These are phyloP conservation scores for Chelidonichthys spinosus DNA, from an alignment of 2,797 vertebrate species.

Conservation along the genomic window DNA sequence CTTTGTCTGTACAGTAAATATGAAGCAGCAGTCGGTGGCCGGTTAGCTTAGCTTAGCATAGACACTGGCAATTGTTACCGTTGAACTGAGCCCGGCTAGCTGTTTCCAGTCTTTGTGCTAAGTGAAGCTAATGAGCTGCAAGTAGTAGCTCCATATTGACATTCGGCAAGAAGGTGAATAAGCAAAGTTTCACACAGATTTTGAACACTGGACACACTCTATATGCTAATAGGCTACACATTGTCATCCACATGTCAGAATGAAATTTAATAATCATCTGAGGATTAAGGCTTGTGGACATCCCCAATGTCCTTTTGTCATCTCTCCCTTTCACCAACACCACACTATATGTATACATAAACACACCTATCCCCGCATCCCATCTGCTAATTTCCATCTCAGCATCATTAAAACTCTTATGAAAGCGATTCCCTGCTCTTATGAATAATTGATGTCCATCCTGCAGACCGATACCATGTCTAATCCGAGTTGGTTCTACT, in stretches of 20 bases:
- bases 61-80: background rate
- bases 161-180: background rate
- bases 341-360: background rate
- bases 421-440: slow-evolving; percentile 37
- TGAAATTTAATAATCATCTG: background rate
- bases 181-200: background rate
- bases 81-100: background rate
- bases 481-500: slow-evolving; percentile 32
- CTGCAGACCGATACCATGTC: slow-evolving; percentile 11
- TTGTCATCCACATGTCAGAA: background rate
- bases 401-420: slow-evolving; percentile 27
- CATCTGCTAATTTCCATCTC: background rate
- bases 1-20: background rate
- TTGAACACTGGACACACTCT: no score
- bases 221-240: slow-evolving; percentile 1
- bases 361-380: background rate
- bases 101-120: background rate
- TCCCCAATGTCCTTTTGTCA: background rate
- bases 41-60: slow-evolving; percentile 1
- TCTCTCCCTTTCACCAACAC: background rate
- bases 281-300: background rate
- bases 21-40: background rate
- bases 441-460: slow-evolving; percentile 36
- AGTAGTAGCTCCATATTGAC: background rate
- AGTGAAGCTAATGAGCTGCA: background rate